Conservation (phyloP, 2,797 vertebrate species). For the Triplophysa bombifrons region DNA sequence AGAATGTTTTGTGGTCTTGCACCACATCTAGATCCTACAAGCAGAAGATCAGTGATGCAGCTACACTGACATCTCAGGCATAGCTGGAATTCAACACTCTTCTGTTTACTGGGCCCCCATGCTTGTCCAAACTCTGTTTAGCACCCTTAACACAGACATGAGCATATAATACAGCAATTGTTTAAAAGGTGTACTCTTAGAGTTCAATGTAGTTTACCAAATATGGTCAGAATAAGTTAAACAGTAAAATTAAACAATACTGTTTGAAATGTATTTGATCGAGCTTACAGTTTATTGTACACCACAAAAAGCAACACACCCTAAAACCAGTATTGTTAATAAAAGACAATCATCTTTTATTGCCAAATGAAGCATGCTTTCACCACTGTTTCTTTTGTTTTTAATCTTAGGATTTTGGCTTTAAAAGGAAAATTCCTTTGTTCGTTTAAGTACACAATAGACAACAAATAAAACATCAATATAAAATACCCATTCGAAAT, state of each 20-base stretch:
- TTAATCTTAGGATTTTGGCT: constrained; percentile 54
- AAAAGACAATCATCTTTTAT: constrained; percentile 51
- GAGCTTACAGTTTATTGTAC: neutral
- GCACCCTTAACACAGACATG: constrained; percentile 16
- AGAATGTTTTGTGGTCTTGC: constrained; percentile 24
- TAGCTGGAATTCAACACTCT: constrained; percentile 77
- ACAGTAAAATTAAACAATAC: neutral
- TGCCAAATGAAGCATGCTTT: constrained; percentile 58
- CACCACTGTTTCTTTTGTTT: constrained; percentile 36
- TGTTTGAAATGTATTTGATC: constrained; percentile 6
- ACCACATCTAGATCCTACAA: constrained; percentile 20
- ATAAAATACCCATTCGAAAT: constrained; percentile 86
- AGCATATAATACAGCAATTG: constrained; percentile 38
- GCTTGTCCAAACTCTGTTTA: neutral
- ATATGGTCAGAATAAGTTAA: neutral
- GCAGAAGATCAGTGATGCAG: constrained; percentile 64
- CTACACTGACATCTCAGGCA: constrained; percentile 73
- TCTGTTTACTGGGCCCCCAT: constrained; percentile 71
- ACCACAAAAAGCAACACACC: neutral
- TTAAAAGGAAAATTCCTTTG: constrained; percentile 67
- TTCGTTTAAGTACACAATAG: constrained; percentile 86
- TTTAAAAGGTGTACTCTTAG: neutral
- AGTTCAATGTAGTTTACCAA: neutral
- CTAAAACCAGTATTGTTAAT: constrained; percentile 20
- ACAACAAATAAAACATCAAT: constrained; percentile 88